These are phyloP conservation scores for Diabrotica balteata DNA, from an alignment of 2,888 invertebrate genomes.

Conservation along the genomic window DNA sequence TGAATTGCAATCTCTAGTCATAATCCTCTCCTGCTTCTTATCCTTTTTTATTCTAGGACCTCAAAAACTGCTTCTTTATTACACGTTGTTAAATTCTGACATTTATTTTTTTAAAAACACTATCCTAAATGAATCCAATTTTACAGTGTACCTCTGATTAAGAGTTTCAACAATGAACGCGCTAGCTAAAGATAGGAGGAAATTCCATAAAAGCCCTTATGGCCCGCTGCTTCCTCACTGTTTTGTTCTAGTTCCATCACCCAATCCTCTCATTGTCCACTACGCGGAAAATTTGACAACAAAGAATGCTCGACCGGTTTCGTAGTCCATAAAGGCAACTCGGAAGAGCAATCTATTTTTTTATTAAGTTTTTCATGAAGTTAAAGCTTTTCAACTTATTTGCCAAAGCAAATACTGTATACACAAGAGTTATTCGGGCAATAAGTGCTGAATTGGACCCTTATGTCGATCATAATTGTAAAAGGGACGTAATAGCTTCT, in stretches of 20 bases:
- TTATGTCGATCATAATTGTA: background rate
- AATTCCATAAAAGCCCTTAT: conserved; percentile 17
- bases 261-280: background rate
- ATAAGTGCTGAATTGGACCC: background rate
- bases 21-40: too few relatives aligned
- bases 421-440: background rate
- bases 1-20: too few relatives aligned
- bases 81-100: too few relatives aligned
- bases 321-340: conserved; percentile 11
- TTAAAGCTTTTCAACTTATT: conserved; percentile 1
- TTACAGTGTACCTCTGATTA: conserved; percentile 10
- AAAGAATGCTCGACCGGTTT: conserved; percentile 13
- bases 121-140: background rate
- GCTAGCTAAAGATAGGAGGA: background rate
- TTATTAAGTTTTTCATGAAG: conserved; percentile 13
- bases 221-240: conserved; percentile 17
- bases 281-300: conserved; percentile 20
- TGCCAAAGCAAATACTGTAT: conserved; percentile 11
- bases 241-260: conserved; percentile 11
- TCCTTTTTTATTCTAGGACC: too few relatives aligned
- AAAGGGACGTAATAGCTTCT: too few relatives aligned
- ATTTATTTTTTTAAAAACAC: background rate
- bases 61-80: too few relatives aligned
- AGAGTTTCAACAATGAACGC: conserved; percentile 3
- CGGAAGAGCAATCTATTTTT: conserved; percentile 10